phyloP scores from a whole-genome alignment of 2,888 invertebrate species.

The Ecliptopera silaceata region DNA sequence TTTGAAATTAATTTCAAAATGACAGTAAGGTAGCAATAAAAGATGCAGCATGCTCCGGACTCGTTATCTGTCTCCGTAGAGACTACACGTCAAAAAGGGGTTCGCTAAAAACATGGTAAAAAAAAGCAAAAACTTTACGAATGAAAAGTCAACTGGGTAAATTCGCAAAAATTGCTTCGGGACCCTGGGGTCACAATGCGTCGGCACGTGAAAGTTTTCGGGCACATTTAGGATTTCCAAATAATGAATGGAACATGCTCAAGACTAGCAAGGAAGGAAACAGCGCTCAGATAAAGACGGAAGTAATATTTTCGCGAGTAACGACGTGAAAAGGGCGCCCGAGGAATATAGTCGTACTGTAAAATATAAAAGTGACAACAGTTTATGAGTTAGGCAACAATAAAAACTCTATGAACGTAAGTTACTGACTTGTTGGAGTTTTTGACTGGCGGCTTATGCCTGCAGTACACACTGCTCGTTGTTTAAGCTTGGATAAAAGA shows the following conservation, averaged over 20 bases:
- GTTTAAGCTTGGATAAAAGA: too few relatives aligned
- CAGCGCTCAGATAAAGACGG: slow-evolving; percentile 15
- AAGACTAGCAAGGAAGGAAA: slow-evolving; percentile 24
- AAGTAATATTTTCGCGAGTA: slow-evolving; percentile 25
- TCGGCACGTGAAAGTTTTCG: slow-evolving; percentile 25
- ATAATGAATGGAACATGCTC: slow-evolving; percentile 23
- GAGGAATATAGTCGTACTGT: neutral
- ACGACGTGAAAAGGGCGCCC: slow-evolving; percentile 17
- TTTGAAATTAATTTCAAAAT: slow-evolving; percentile 35
- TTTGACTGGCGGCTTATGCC: too few relatives aligned
- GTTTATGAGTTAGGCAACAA: neutral
- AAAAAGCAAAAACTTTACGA: slow-evolving; percentile 43
- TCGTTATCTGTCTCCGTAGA: slow-evolving; percentile 47
- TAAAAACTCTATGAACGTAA: neutral
- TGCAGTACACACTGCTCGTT: too few relatives aligned
- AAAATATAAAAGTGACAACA: neutral
- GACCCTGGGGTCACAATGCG: slow-evolving; percentile 44
- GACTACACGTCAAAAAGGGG: slow-evolving; percentile 37
- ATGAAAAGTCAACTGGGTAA: slow-evolving; percentile 59
- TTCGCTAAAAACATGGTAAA: slow-evolving; percentile 40
- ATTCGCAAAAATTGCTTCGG: slow-evolving; percentile 67
- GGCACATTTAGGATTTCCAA: slow-evolving; percentile 25
- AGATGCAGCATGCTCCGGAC: slow-evolving; percentile 45
- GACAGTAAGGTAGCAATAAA: slow-evolving; percentile 41
- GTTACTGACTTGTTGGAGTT: too few relatives aligned